Evolutionary conservation across 1,140 invertebrate genomes (phyloP).

Genomic region (Meteorus sp.): DNA sequence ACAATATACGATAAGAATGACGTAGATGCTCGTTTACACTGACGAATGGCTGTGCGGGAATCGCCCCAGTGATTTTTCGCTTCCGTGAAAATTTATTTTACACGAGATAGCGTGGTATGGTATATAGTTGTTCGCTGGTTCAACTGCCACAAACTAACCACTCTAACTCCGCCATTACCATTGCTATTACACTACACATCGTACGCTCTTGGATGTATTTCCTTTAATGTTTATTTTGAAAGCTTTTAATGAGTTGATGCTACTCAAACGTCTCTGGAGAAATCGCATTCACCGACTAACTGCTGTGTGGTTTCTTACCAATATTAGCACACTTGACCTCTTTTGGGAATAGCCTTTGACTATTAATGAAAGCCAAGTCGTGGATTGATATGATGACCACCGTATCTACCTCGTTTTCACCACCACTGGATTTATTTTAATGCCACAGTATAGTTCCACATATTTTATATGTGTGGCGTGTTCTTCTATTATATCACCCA

Average conservation of each 20-base stretch:
- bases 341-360: conserved; percentile 8
- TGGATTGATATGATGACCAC: no score
- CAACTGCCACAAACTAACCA: no score
- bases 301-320: not conserved
- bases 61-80: conserved; percentile 40
- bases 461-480: no score
- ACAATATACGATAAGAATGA: conserved; percentile 24
- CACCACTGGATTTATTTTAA: no score
- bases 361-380: conserved; percentile 3
- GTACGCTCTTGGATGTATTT: no score
- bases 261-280: conserved; percentile 17
- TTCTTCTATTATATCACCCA: no score
- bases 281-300: not conserved
- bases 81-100: conserved; percentile 27
- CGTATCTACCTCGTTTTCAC: no score
- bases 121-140: no score
- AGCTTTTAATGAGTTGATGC: conserved; percentile 18
- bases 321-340: no score
- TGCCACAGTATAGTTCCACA: no score
- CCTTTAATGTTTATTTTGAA: not conserved
- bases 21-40: conserved; percentile 14
- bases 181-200: no score
- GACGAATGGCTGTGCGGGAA: conserved; percentile 1
- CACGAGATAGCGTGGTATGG: conserved; percentile 15
- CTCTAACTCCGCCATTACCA: no score